Conservation (phyloP, 2,888 invertebrate species). For the Hyposoter dolosus region DNA sequence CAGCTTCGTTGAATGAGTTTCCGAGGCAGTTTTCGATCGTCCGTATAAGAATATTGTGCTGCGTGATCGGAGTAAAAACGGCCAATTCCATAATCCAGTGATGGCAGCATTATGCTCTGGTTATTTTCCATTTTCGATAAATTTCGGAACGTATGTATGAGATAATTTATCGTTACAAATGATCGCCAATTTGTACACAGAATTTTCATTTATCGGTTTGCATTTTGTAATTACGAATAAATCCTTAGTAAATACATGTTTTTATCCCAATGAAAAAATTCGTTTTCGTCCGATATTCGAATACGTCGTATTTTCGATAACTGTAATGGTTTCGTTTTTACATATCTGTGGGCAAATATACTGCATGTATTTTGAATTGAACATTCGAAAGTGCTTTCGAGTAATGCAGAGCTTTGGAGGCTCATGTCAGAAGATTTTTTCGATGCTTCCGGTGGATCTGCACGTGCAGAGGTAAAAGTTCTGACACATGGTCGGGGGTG, state of each 20-base stretch:
- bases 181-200: neutral
- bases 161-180: neutral
- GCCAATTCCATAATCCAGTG: no score
- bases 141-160: neutral
- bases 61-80: no score
- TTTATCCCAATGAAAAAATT: neutral
- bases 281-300: neutral
- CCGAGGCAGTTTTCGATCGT: no score
- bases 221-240: neutral
- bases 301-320: neutral
- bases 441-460: conserved; percentile 18
- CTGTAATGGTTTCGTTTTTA: neutral
- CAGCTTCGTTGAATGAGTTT: no score
- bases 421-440: conserved; percentile 27
- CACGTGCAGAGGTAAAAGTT: conserved; percentile 45
- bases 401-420: conserved; percentile 12
- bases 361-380: conserved; percentile 1
- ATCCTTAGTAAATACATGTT: neutral
- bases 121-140: no score
- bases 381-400: conserved; percentile 11
- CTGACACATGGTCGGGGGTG: conserved; percentile 37
- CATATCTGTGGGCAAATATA: conserved; percentile 2
- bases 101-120: no score
- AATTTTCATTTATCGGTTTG: neutral
- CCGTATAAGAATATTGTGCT: no score